These are phyloP conservation scores for Micrastur ruficollis DNA, from an alignment of 2,797 vertebrate species.

Conservation along the genomic window DNA sequence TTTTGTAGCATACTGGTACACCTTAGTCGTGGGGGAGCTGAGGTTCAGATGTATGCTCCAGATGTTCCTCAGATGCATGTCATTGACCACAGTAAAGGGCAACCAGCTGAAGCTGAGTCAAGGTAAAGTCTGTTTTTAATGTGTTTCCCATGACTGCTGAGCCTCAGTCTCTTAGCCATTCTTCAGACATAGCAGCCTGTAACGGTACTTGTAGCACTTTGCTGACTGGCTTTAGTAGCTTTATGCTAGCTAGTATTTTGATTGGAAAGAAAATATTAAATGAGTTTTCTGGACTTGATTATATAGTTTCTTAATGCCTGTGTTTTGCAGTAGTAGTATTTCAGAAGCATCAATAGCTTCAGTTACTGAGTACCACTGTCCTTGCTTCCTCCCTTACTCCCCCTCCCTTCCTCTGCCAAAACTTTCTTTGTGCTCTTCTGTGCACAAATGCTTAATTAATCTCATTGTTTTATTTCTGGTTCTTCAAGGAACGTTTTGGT, in stretches of 20 bases:
- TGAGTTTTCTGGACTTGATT: background rate
- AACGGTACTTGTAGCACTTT: background rate
- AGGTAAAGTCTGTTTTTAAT: slow-evolving; percentile 70
- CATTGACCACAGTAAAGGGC: slow-evolving; percentile 83
- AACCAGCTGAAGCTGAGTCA: slow-evolving; percentile 75
- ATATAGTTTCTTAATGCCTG: background rate
- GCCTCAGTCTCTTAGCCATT: background rate
- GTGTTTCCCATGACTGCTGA: background rate
- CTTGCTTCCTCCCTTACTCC: background rate
- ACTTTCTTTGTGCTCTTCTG: background rate
- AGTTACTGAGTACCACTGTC: background rate
- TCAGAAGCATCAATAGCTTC: background rate
- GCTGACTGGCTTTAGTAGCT: background rate
- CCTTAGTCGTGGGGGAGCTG: slow-evolving; percentile 82
- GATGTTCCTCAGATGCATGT: slow-evolving; percentile 85
- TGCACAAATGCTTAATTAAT: background rate
- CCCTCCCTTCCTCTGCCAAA: background rate
- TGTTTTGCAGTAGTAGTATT: background rate
- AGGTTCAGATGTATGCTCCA: slow-evolving; percentile 86
- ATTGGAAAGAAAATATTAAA: background rate
- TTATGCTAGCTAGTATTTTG: background rate
- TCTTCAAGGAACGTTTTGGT: slow-evolving; percentile 80
- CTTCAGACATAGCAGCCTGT: background rate
- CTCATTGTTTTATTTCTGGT: background rate
- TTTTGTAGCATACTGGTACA: slow-evolving; percentile 82